Evolutionary conservation across 2,113 vertebrate genomes (phyloP), one percentile per base, ranked within the genome.

Genomic region (Gobio gobio): DNA sequence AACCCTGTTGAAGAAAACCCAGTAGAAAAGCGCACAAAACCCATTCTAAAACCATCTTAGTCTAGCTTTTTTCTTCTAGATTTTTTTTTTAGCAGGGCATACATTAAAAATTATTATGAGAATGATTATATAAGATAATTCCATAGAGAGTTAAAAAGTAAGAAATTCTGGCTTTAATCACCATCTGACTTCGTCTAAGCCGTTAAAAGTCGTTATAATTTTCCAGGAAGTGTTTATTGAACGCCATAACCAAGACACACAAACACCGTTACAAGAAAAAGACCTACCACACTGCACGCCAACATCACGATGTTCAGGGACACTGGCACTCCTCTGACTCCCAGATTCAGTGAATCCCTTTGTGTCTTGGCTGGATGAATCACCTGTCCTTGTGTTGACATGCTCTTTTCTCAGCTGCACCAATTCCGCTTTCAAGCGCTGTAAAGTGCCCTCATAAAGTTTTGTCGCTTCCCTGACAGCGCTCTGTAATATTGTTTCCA

Each of bases 221-320:
- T 83, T 86, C 82, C 87, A 88, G 87, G 87, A 88, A 88, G 87
- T 88, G 86, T 87, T 36, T 58, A 20, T 51, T 40, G 80, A 58
- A 54, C 63, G 87, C 75, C 33, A 29, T n/a, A 40, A 29, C 40
- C 40, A 3, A 58, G 13, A 12, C 20, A 64, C 10, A 45, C 20
- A 45, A 14, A 49, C 66, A 40, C 18, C 0, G 49, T 1, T 61
- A 33, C 10, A 59, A 68, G 20, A 43, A 22, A 33, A 36, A 56
- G 59, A 90, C 93, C 89, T 86, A 95, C 94, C 94, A 72, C 94
- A 95, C 1, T 95, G 94, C 4, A 94, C 87, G 0, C 91, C 94
- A 0, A 75, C 70, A 84, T 95, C 93, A 6, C 92, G 87, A 77
- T 79, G 24, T 33, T 49, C 64, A 20, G 45, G 51, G 6, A 43